Conservation (phyloP, 92 coral and sea anemone genomes). For the Scolanthus callimorphus region DNA sequence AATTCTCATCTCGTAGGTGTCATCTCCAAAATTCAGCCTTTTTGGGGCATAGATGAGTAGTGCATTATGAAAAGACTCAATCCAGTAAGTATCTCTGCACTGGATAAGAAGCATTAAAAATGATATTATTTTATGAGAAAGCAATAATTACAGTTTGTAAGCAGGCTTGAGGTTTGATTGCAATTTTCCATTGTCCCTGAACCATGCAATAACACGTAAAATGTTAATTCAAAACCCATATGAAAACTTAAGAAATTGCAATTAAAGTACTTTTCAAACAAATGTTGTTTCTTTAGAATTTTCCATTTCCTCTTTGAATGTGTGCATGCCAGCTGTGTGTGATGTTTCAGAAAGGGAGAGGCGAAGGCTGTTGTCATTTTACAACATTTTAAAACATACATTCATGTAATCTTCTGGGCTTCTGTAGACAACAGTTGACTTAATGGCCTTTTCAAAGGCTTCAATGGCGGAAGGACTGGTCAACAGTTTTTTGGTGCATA, state of each 20-base stretch:
- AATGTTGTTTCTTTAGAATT: neutral
- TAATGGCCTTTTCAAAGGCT: conserved; percentile 28
- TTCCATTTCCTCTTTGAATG: no score
- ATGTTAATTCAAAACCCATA: no score
- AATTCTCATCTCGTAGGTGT: conserved; percentile 15
- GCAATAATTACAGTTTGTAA: no score
- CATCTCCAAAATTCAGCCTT: conserved; percentile 15
- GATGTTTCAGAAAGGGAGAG: no score
- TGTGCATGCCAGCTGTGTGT: no score
- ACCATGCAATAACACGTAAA: no score
- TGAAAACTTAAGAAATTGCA: no score
- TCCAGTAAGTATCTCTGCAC: conserved; percentile 21
- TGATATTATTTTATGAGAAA: neutral
- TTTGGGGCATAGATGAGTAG: conserved; percentile 15
- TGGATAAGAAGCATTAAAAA: neutral
- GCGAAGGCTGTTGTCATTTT: no score
- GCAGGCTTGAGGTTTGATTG: neutral
- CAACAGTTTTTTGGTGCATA: conserved; percentile 35
- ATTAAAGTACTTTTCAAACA: neutral
- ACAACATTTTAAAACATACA: conserved; percentile 17
- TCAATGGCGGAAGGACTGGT: conserved; percentile 26
- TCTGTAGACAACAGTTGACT: conserved; percentile 30
- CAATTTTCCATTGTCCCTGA: no score
- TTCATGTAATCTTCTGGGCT: conserved; percentile 36
- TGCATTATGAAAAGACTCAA: conserved; percentile 9